Evolutionary conservation across 2,113 vertebrate species (phyloP).

Genomic region (Oncorhynchus keta): DNA sequence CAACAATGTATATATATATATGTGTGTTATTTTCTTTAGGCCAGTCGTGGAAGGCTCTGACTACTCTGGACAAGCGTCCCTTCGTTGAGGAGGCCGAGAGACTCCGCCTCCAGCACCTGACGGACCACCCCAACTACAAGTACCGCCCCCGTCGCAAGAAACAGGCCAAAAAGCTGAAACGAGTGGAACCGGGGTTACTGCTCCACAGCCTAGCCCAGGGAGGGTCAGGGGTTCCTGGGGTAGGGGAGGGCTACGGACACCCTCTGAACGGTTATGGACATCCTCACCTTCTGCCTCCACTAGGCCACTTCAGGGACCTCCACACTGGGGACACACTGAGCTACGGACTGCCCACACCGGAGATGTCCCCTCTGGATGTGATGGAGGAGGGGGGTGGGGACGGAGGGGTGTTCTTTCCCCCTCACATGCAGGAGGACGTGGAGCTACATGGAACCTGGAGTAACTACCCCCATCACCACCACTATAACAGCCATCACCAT

Average conservation of each 20-base stretch:
- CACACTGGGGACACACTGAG: constrained; percentile 73
- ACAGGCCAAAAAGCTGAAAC: constrained; percentile 92
- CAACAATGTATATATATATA: too few relatives aligned
- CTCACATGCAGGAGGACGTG: constrained; percentile 89
- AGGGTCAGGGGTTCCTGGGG: constrained; percentile 36
- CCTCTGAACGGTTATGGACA: background rate
- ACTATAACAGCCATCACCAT: constrained; percentile 59
- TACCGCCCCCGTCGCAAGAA: constrained; percentile 97
- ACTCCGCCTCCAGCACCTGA: constrained; percentile 92
- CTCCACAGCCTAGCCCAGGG: constrained; percentile 84
- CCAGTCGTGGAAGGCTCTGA: constrained; percentile 93
- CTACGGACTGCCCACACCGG: constrained; percentile 93
- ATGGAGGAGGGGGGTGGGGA: constrained; percentile 87
- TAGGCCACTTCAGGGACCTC: constrained; percentile 84
- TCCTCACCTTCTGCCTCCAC: constrained; percentile 77
- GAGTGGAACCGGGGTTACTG: constrained; percentile 87
- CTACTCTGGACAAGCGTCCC: constrained; percentile 85
- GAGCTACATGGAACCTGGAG: constrained; percentile 79
- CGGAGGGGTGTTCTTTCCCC: constrained; percentile 92
- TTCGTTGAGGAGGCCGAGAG: constrained; percentile 96
- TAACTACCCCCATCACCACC: constrained; percentile 71
- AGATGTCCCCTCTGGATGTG: constrained; percentile 97
- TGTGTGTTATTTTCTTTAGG: constrained; percentile 65
- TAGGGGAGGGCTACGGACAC: constrained; percentile 57
- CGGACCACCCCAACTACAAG: constrained; percentile 98